Evolutionary conservation across 2,888 invertebrate species (phyloP), one percentile per base, ranked within the genome.

Genomic region (Chelonus formosanus): DNA sequence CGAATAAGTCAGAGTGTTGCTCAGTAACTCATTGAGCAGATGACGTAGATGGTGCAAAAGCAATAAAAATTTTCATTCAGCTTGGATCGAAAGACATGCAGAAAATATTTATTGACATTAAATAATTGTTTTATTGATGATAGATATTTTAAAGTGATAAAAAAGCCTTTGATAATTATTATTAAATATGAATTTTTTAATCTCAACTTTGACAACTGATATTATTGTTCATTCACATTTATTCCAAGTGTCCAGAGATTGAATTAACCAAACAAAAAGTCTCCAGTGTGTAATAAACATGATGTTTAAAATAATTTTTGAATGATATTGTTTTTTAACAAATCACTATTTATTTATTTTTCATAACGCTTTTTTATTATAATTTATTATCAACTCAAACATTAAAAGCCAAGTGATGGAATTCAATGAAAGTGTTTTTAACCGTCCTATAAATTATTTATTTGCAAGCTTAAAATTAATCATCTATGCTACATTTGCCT

Each of bases 361-460:
- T 34, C 31, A 52, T 6, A 52, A 34, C 8, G 34, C 31, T 40
- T 36, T 36, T 4, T 20, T 20, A 20, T 20, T 20, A 20, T 20
- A 20, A 20, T 20, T 20, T 20, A 1, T 20, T 20, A 20, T 20
- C 20, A 20, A 20, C 20, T 20, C 20, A 20, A 20, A 20, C 20
- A 20, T 20, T 2, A 20, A 20, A 20, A 20, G 20, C 20, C 20
- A 20, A 20, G 20, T 20, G 20, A 20, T 10, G 43, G 34, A 32
- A 45, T 48, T 47, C 8, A 65, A 65, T 56, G 54, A 59, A 59
- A 59, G 65, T 65, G 60, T 47, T 40, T 40, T 8, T 43, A 20
- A 45, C 60, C 48, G 60, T 60, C 65, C 65, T 31, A 47, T 8
- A n/a, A 34, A 58, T 47, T 35, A 8, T 40, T n/a, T n/a, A 44